phyloP scores from a whole-genome alignment of 1,140 invertebrate genomes.

The Thaumatotibia leucotreta region DNA sequence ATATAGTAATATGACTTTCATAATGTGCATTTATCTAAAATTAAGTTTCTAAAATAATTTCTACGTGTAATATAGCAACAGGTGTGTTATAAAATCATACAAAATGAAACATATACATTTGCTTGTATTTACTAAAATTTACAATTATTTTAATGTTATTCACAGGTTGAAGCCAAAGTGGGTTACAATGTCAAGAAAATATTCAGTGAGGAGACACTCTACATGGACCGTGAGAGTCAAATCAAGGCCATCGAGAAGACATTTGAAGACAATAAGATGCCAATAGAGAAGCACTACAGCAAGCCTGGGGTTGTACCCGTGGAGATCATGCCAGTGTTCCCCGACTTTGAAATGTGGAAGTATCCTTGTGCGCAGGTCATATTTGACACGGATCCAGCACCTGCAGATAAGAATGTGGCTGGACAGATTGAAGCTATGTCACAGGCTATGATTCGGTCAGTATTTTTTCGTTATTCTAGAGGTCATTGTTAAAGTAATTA shows the following conservation, averaged over 20 bases:
- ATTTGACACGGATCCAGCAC: constrained; percentile 97
- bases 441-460: constrained; percentile 95
- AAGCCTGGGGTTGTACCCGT: constrained; percentile 96
- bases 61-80: too few species aligned
- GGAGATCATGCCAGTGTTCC: constrained; percentile 91
- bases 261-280: constrained; percentile 93
- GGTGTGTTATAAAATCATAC: too few species aligned
- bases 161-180: constrained; percentile 94
- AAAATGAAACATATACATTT: too few species aligned
- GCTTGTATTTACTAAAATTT: too few species aligned
- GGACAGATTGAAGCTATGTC: constrained; percentile 98
- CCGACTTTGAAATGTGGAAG: constrained; percentile 98
- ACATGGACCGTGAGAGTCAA: constrained; percentile 98
- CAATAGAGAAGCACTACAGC: constrained; percentile 94
- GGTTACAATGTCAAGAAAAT: constrained; percentile 98
- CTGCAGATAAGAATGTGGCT: constrained; percentile 86
- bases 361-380: constrained; percentile 99
- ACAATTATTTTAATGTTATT: constrained; percentile 8
- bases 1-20: too few species aligned
- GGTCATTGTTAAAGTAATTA: background rate
- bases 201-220: constrained; percentile 95
- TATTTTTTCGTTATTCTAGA: background rate
- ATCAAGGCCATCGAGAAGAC: constrained; percentile 99
- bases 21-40: too few species aligned
- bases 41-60: too few species aligned